Evolutionary conservation across 2,888 invertebrate genomes (phyloP).

Genomic region (Melinaea menophilus): DNA sequence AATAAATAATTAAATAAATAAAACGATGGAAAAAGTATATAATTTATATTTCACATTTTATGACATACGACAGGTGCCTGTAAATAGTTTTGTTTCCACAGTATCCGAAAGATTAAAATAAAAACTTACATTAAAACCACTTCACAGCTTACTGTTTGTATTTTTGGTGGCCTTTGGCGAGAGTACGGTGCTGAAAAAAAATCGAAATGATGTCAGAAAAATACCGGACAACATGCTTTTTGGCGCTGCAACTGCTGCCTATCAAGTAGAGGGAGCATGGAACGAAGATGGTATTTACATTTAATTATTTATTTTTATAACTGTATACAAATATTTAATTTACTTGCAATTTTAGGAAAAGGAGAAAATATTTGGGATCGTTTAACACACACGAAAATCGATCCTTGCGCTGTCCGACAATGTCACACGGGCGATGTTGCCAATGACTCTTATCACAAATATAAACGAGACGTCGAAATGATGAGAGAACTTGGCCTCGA

Average conservation of each 20-base stretch:
- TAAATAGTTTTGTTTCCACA: no score
- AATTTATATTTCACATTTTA: no score
- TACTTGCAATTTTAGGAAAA: constrained; percentile 54
- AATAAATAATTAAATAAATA: no score
- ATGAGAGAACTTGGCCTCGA: constrained; percentile 59
- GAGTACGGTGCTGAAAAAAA: background rate
- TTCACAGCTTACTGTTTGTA: background rate
- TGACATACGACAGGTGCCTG: no score
- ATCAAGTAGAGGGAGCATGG: constrained; percentile 75
- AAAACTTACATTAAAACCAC: background rate
- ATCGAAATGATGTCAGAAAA: constrained; percentile 36
- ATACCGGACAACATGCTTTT: constrained; percentile 49
- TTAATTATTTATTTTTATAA: background rate
- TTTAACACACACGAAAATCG: constrained; percentile 56
- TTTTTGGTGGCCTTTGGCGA: background rate
- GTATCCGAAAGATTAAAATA: no score
- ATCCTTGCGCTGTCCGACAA: constrained; percentile 67
- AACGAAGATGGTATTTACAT: constrained; percentile 56
- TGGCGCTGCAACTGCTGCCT: constrained; percentile 62
- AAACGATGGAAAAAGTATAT: no score
- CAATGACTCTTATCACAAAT: constrained; percentile 77
- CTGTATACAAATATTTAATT: background rate
- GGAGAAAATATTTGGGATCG: constrained; percentile 80
- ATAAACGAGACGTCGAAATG: constrained; percentile 70
- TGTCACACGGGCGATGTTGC: constrained; percentile 76